Percentiles rank a stretch among this genome's conserved stretches.
These are phyloP conservation scores for Molossus alvarezi DNA, from an alignment of 2,797 vertebrate genomes.

Conservation along the genomic window DNA sequence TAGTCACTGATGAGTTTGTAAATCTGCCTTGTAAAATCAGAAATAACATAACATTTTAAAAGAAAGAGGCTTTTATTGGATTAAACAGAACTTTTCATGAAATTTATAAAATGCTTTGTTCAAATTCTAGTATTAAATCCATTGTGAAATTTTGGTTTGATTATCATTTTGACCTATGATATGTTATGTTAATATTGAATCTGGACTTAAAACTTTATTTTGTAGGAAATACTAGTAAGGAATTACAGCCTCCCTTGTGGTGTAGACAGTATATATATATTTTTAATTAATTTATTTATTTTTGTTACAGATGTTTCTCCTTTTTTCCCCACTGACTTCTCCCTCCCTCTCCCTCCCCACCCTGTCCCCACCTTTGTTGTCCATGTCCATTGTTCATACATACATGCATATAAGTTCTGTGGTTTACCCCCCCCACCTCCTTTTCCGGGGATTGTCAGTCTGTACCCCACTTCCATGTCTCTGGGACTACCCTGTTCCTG, in stretches of 20 bases:
- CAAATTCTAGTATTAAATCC: slow-evolving; percentile 19
- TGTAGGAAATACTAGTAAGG: neutral
- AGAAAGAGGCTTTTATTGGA: neutral
- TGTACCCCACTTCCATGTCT: too few species aligned
- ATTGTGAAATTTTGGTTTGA: slow-evolving; percentile 16
- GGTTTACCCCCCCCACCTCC: too few species aligned
- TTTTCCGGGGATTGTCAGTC: too few species aligned
- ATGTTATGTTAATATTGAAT: slow-evolving; percentile 35
- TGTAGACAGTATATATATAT: neutral
- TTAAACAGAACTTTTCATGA: neutral
- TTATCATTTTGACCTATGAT: slow-evolving; percentile 19
- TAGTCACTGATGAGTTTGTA: slow-evolving; percentile 8
- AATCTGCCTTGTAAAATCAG: slow-evolving; percentile 45
- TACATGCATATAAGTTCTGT: too few species aligned
- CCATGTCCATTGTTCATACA: too few species aligned
- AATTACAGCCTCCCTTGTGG: neutral
- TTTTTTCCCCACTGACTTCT: too few species aligned
- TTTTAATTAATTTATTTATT: too few species aligned
- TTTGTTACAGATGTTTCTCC: too few species aligned
- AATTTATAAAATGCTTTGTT: slow-evolving; percentile 30
- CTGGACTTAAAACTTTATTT: slow-evolving; percentile 31
- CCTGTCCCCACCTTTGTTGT: too few species aligned
- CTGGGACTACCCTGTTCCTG: too few species aligned
- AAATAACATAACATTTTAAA: slow-evolving; percentile 35
- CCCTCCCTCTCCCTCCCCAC: too few species aligned